Evolutionary conservation across 2,888 invertebrate species (phyloP).

Genomic region (Netelia inedita): DNA sequence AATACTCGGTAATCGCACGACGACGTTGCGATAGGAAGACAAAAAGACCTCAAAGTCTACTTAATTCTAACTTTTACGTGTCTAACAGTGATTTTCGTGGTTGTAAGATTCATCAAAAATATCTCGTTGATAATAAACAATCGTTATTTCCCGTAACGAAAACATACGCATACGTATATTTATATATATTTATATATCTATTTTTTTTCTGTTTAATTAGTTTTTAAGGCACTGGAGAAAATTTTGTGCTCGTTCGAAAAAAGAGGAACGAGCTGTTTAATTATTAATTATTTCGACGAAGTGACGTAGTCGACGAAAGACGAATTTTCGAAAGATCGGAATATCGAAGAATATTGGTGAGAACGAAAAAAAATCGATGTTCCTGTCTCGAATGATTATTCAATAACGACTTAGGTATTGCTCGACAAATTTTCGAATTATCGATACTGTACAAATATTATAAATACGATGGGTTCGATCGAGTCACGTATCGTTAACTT

Average conservation of each 20-base stretch:
- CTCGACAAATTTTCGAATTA: slow-evolving; percentile 33
- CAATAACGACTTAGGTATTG: slow-evolving; percentile 7
- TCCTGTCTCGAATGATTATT: neutral
- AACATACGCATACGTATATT: slow-evolving; percentile 34
- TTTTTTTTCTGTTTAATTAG: slow-evolving; percentile 12
- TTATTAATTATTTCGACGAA: slow-evolving; percentile 14
- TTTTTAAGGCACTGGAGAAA: slow-evolving; percentile 64
- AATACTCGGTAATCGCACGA: slow-evolving; percentile 33
- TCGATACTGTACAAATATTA: slow-evolving; percentile 59
- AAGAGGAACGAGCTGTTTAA: neutral
- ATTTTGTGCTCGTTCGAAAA: slow-evolving; percentile 46
- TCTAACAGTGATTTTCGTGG: neutral
- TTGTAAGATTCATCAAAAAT: slow-evolving; percentile 52
- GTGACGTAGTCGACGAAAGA: slow-evolving; percentile 2
- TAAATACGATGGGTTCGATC: neutral
- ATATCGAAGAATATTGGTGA: neutral
- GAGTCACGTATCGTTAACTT: slow-evolving; percentile 65
- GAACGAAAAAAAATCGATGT: slow-evolving; percentile 3
- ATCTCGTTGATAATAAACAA: slow-evolving; percentile 30
- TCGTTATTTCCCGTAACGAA: slow-evolving; percentile 12
- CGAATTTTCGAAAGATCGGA: neutral
- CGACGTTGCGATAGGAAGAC: slow-evolving; percentile 49
- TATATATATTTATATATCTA: too few species aligned
- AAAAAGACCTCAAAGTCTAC: slow-evolving; percentile 29
- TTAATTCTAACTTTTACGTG: slow-evolving; percentile 13